Evolutionary conservation across 2,797 vertebrate species (phyloP), one percentile per base, ranked within the genome.

Genomic region (Macrochelys suwanniensis): DNA sequence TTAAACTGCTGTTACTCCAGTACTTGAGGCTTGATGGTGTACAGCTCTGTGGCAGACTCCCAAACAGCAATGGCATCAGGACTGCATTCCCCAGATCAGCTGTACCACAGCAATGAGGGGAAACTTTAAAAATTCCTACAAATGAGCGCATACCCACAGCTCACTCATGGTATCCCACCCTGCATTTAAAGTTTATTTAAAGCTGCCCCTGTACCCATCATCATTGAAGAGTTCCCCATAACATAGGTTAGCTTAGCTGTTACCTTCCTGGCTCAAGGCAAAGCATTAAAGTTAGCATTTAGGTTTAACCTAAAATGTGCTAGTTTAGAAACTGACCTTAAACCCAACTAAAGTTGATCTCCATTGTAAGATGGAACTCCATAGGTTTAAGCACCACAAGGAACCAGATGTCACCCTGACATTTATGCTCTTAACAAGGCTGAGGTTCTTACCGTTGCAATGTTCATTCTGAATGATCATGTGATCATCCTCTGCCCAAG

Each of bases 381-480:
- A 8, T 47, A 12, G 7, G 19, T n/a, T 61, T 33, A 16, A 31
- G 59, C 59, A 61, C 31, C 7, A 28, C 74, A 42, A 28, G 74
- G 7, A 31, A 77, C 21, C 21, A 28, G 42, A 11, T 77, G 9
- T 77, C 74, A 28, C 74, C 23, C 21, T 0, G 5, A 79, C 25
- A 9, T 13, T 4, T 37, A 33, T 25, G 47, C 50, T 81, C 84
- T 5, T 2, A 3, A 1, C 1, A 3, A 0, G 0, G 1, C 0
- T 4, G 23, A 37, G 53, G 16, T 45, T 87, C 99, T 96, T 97
- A 99, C 99, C 99, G 19, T 99, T 99, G 95, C 99, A 99, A 95
- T 99, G 99, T n/a, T 99, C 99, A 21, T 99, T 99, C 96, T 99
- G 99, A 96, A 99, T 99, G 87, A 99, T 98, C 99, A 99, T 99